Evolutionary conservation across 2,113 vertebrate species (phyloP).

Genomic region (Fulica atra): DNA sequence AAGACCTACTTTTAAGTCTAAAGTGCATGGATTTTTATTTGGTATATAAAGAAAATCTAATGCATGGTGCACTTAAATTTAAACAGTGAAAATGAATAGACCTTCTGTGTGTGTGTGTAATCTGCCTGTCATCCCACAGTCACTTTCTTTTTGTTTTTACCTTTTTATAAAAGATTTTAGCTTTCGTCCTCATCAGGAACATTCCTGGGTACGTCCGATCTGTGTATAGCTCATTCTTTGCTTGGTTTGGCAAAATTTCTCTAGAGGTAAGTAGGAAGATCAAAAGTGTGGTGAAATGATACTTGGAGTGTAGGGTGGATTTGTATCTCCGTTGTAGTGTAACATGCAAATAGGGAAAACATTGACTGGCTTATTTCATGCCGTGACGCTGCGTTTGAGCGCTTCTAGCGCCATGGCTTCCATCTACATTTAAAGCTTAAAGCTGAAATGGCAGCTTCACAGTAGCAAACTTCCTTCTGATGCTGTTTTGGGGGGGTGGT

Average conservation of each 20-base stretch:
- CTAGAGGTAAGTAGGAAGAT: slow-evolving; percentile 86
- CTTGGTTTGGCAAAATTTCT: slow-evolving; percentile 98
- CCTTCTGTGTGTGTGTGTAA: neutral
- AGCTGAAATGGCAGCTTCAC: neutral
- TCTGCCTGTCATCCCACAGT: neutral
- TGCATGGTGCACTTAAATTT: neutral
- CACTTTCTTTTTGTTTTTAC: neutral
- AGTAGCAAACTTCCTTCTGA: neutral
- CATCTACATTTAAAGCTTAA: neutral
- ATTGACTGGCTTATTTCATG: neutral
- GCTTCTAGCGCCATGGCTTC: neutral
- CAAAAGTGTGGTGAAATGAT: neutral
- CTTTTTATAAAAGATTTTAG: slow-evolving; percentile 83
- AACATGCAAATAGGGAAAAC: neutral
- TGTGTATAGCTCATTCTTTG: slow-evolving; percentile 96
- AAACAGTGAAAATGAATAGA: neutral
- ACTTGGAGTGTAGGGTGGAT: neutral
- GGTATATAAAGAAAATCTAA: neutral
- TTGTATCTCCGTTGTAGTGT: neutral
- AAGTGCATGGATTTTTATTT: neutral
- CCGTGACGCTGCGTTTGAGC: neutral
- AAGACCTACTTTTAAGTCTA: neutral
- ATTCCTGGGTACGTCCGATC: slow-evolving; percentile 94
- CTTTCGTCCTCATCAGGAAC: slow-evolving; percentile 96
- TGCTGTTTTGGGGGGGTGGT: neutral